Evolutionary conservation across 2,888 invertebrate species (phyloP).

Genomic region (Phengaris alcon): DNA sequence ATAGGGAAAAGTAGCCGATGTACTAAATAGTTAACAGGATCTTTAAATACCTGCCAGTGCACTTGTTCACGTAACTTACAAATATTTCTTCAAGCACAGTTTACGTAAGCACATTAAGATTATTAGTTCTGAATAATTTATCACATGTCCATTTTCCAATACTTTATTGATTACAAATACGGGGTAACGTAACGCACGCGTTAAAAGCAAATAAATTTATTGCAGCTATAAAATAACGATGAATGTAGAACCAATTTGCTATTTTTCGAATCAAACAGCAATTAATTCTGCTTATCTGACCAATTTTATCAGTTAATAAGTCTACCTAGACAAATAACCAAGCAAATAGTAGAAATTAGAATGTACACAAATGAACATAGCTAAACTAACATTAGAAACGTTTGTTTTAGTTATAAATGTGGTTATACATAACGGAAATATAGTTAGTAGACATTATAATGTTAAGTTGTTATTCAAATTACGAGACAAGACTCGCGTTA

Average conservation of each 20-base stretch:
- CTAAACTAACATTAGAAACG: conserved; percentile 2
- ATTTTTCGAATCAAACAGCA: conserved; percentile 8
- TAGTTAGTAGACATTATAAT: conserved; percentile 1
- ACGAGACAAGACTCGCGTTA: no score
- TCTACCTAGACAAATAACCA: conserved; percentile 24
- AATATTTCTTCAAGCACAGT: no score
- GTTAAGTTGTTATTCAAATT: not conserved
- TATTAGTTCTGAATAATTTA: no score
- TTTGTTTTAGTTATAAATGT: conserved; percentile 15
- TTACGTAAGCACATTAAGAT: no score
- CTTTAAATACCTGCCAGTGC: no score
- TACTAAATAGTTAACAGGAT: no score
- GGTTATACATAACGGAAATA: not conserved
- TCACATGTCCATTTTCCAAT: no score
- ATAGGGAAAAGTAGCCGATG: no score
- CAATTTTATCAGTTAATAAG: conserved; percentile 23
- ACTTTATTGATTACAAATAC: not conserved
- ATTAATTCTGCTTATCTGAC: conserved; percentile 22
- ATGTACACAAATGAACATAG: conserved; percentile 18
- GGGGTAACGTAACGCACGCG: not conserved
- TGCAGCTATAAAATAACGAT: conserved; percentile 1
- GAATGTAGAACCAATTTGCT: conserved; percentile 13
- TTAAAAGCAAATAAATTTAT: conserved; percentile 15
- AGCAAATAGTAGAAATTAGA: conserved; percentile 20
- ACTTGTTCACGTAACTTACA: no score